Base-by-base conservation (phyloP, 92 coral and sea anemone species). In the Muricea muricata region DNA sequence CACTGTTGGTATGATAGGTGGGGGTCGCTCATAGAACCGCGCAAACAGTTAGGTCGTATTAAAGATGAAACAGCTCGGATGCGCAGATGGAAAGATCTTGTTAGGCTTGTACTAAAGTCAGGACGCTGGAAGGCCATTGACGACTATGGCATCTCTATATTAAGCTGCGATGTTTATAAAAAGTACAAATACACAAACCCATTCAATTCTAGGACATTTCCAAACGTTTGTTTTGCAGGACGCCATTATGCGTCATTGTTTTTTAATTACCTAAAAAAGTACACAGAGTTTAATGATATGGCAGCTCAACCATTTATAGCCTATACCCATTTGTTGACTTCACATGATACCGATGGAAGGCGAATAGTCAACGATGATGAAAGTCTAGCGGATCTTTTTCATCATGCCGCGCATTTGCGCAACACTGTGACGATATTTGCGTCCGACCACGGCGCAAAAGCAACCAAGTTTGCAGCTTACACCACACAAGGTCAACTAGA, bases 251-350 rank as follows among this genome's bases (percentile, higher is more conserved):
- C 93, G 21, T 87, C 94, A 21, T 88, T 93, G 40, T 71, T 95
- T 55, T 63, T 95, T 13, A 75, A 88, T 35, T 91, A 95, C 60
- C 86, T 84, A 15, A 61, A 41, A 57, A 48, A 89, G 24, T 91
- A 91, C 67, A 83, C 70, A 10, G 94, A 93, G 65, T 56, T 82
- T 17, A 84, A 65, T 15, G 73, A 79, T 4, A 82, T 80, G 0
- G 69, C 20, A 3, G 37, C 54, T 14, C 95, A 94, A 8, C 97
- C 98, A 2, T 90, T 87, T n/a, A 70, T 95, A 15, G 75, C 81
- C 4, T 95, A 88, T 84, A 95, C 98, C n/a, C 98, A 95, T 67
- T 88, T 95, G 17, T 81, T 91, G 48, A 93, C 98, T 4, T 94
- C 92, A 17, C 98, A 95, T 74, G 98, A 95, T 42, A 40, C 83